Base-by-base conservation (phyloP, 2,113 vertebrate species). In the Hippocampus comes region DNA sequence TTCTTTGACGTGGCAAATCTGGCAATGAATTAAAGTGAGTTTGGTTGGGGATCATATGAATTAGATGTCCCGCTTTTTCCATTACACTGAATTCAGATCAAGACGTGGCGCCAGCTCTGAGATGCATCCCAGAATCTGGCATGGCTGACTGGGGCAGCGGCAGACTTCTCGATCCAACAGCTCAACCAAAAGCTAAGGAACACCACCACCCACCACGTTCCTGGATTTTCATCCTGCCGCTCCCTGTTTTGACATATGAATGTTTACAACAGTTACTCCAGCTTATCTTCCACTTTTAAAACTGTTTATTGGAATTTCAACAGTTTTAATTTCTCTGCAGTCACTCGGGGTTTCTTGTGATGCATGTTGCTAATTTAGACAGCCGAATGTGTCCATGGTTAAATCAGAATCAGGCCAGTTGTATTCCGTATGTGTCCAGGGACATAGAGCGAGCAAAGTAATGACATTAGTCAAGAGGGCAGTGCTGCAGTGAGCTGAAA, bases 1-100 rank as follows among this genome's bases (percentile, higher is more conserved):
- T 75, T 79, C 68, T 86, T 84, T 87, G 80, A 82, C 82, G 79
- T 86, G 79, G 70, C 83, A 84, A 89, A 87, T 77, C 72, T 63
- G 76, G 69, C 78, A 60, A 3, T 38, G 68, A 84, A 80, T 68
- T 79, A 84, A 72, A 81, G 57, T 74, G 75, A 75, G 74, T 84
- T 84, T 81, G 78, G 79, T 71, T 75, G 67, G 41, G 82, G 76
- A 68, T 76, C 82, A 78, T 67, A 71, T 75, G 72, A 78, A 84
- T 73, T 78, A 67, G 74, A 79, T 20, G 9, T 34, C 73, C 75
- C 53, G 10, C 57, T 77, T 77, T 80, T 82, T 81, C 59, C 71
- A 71, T 83, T 75, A 70, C 68, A 80, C 72, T 83, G 78, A 83
- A 81, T 85, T 83, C 38, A 75, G 61, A 86, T 85, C 75, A 72